Conservation (phyloP, 2,113 vertebrate genomes). For the Leptosomus discolor region DNA sequence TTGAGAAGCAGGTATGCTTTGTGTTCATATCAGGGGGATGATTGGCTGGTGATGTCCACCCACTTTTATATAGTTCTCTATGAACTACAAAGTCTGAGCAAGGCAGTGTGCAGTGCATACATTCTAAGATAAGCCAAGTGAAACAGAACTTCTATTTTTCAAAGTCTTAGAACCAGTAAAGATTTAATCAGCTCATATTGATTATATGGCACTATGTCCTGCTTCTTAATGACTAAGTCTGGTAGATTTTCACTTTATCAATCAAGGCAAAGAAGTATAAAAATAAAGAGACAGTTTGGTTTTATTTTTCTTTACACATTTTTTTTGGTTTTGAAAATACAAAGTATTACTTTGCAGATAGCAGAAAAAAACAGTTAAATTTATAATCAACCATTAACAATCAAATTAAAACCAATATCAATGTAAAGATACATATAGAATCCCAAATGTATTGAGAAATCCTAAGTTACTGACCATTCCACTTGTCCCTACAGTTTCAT, state of each 20-base stretch:
- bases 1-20: background rate
- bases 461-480: background rate
- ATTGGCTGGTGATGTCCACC: background rate
- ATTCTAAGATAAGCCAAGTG: background rate
- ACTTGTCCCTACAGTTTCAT: background rate
- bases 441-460: background rate
- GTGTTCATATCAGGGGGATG: accelerated
- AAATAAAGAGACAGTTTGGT: background rate
- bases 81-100: background rate
- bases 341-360: background rate
- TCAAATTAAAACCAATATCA: background rate
- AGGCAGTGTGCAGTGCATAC: background rate
- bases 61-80: background rate
- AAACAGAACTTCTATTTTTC: background rate
- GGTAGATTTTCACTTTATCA: background rate
- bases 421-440: background rate
- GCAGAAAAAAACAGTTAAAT: background rate
- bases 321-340: background rate
- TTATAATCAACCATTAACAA: background rate
- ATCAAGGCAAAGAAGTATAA: background rate
- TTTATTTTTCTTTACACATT: background rate
- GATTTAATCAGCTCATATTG: slow-evolving; percentile 14
- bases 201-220: background rate
- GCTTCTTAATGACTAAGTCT: background rate
- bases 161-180: background rate